phyloP scores from a whole-genome alignment of 2,113 vertebrate species.

The Aix galericulata region DNA sequence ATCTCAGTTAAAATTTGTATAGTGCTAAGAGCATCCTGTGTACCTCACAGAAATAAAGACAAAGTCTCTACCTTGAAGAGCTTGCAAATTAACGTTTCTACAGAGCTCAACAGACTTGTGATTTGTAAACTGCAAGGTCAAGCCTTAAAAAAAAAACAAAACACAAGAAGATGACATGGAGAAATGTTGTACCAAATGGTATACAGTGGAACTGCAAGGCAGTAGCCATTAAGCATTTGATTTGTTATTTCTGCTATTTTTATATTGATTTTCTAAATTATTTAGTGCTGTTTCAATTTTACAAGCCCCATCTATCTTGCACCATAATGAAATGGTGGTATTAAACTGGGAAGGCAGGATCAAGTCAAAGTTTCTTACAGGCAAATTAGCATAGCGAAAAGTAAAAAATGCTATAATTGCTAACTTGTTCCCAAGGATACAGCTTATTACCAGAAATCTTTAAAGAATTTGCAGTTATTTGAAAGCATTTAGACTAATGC shows the following conservation, averaged over 20 bases:
- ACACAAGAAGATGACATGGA: background rate
- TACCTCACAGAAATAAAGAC: background rate
- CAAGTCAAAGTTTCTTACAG: background rate
- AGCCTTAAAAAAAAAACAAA: background rate
- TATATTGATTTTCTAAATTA: background rate
- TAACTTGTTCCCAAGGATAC: background rate
- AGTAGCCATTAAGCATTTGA: background rate
- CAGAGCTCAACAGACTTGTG: background rate
- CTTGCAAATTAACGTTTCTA: background rate
- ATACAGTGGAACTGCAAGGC: background rate
- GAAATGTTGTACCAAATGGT: background rate
- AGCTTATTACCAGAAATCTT: background rate
- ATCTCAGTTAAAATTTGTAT: conserved; percentile 36
- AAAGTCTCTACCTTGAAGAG: background rate
- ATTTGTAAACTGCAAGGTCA: background rate
- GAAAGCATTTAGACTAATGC: background rate
- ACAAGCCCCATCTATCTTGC: background rate
- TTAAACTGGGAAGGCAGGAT: background rate
- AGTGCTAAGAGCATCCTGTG: background rate
- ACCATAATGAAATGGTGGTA: background rate
- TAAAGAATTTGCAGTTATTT: background rate
- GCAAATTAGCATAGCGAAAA: background rate
- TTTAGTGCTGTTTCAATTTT: background rate
- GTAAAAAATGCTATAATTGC: background rate
- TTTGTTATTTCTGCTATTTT: background rate